Base-by-base conservation (phyloP, 1,140 invertebrate species). In the Neodiprion virginianus region DNA sequence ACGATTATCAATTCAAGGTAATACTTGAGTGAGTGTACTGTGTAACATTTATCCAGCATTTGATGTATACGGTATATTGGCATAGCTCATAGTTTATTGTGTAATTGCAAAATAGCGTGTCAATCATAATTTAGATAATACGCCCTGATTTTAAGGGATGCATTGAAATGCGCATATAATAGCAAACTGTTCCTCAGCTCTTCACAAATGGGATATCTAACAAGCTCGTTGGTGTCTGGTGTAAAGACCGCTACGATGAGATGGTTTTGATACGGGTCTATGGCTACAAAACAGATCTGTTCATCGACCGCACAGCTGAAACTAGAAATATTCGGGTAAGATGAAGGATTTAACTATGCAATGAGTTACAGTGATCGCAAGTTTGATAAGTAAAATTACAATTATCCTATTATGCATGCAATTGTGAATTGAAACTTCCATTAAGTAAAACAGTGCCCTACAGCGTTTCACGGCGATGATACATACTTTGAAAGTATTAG, bases 191-290 rank as follows among this genome's bases (percentile, higher is more conserved):
- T 40, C 28, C 84, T 9, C 85, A 98, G 97, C 86, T 94, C 79
- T 98, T 98, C 87, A 98, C 96, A 72, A 95, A 97, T 91, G 98
- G 98, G 48, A 97, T 98, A 72, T 98, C 97, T 69, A 99, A 99
- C 89, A 96, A 95, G 87, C 90, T 99, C 75, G 90, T 99, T 68
- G 95, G 95, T 47, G 95, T 96, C 79, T 95, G 83, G 82, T 79
- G 80, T 76, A 72, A 71, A 61, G 80, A 72, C 61, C 79, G 86
- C 78, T 87, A 90, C 78, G 89, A 93, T 81, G 92, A 96, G 79
- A 93, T 96, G 81, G 90, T 99, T 0, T 90, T 99, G 4, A 91
- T 99, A 14, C 91, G 97, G 79, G 92, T 99, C 76, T 99, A 98
- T 91, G 98, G 98, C 9, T 92, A 96, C 76, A 97, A 97, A 85